Evolutionary conservation across 2,888 invertebrate species (phyloP).

Genomic region (Phyto melanocephala): DNA sequence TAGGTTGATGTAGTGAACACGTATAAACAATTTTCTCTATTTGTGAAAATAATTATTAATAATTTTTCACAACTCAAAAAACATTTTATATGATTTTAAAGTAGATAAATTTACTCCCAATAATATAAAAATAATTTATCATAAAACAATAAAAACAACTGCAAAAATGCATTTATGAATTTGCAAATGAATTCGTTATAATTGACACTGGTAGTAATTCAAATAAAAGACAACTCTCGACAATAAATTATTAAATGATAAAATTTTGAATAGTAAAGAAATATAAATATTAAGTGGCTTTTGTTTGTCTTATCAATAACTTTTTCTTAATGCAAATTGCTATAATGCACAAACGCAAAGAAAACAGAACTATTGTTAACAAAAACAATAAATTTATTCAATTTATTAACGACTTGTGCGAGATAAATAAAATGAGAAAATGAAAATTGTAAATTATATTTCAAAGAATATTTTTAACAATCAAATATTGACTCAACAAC

Average conservation of each 20-base stretch:
- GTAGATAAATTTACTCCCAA: neutral
- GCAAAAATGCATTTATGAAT: no score
- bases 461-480: neutral
- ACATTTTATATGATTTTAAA: neutral
- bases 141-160: neutral
- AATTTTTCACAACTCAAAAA: neutral
- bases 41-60: neutral
- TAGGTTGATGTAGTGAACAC: no score
- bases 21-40: no score
- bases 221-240: constrained; percentile 10
- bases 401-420: constrained; percentile 37
- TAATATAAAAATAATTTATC: constrained; percentile 11
- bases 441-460: constrained; percentile 26
- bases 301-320: constrained; percentile 20
- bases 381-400: constrained; percentile 29
- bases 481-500: constrained; percentile 38
- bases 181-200: no score
- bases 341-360: neutral
- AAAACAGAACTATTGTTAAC: neutral
- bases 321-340: constrained; percentile 34
- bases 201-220: constrained; percentile 20
- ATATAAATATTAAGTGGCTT: neutral
- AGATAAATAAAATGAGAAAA: constrained; percentile 21
- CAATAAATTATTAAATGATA: constrained; percentile 14
- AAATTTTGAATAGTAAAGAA: neutral